Evolutionary conservation across 2,888 invertebrate genomes (phyloP).

Genomic region (Noctua janthe): DNA sequence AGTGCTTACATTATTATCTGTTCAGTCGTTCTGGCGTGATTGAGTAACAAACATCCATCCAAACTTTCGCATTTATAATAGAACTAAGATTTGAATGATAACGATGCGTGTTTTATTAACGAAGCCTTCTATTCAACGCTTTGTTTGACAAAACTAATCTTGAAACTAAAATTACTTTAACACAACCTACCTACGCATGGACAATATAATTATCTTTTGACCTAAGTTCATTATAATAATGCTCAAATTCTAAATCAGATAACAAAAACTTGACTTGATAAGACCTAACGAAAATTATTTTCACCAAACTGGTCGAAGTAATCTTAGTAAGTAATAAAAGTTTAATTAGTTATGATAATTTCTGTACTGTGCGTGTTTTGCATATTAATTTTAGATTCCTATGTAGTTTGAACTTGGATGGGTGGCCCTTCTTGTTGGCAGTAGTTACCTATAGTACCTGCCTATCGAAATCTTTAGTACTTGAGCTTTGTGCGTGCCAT

Average conservation of each 20-base stretch:
- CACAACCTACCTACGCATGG: background rate
- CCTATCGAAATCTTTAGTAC: background rate
- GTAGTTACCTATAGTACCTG: background rate
- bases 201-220: slow-evolving; percentile 6
- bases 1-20: no score
- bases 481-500: background rate
- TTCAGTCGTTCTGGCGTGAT: no score
- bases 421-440: background rate
- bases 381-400: slow-evolving; percentile 44
- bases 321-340: slow-evolving; percentile 55
- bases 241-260: slow-evolving; percentile 23
- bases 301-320: slow-evolving; percentile 44
- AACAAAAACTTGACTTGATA: slow-evolving; percentile 30
- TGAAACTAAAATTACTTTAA: background rate
- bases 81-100: background rate
- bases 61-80: no score
- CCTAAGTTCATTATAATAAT: slow-evolving; percentile 3
- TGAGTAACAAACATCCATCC: no score
- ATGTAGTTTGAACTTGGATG: slow-evolving; percentile 26
- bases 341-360: slow-evolving; percentile 64
- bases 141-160: slow-evolving; percentile 11
- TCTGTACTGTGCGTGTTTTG: slow-evolving; percentile 41
- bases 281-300: slow-evolving; percentile 40
- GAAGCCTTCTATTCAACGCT: background rate
- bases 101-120: background rate